A percentile compares a stretch with the other conserved stretches of the same genome.
phyloP scores from a whole-genome alignment of 2,797 vertebrate genomes.

The Peromyscus attwateri region DNA sequence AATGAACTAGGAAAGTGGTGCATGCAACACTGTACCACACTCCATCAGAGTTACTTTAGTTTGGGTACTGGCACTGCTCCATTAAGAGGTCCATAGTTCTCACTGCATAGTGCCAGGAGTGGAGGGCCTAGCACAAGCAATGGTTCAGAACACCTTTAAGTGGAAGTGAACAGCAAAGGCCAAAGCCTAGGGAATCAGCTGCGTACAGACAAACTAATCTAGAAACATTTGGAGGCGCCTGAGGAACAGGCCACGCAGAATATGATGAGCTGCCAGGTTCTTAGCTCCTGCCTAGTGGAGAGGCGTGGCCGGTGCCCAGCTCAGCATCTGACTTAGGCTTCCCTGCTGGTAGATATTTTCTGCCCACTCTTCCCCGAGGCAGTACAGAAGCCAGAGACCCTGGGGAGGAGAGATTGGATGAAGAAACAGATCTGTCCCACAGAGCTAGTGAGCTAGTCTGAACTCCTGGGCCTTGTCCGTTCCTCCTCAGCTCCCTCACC shows the following conservation, averaged over 20 bases:
- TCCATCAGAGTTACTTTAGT: neutral
- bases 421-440: too few species aligned
- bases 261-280: neutral
- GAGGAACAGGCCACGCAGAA: neutral
- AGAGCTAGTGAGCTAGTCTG: neutral
- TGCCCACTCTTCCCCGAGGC: neutral
- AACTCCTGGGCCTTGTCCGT: neutral
- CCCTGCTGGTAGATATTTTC: neutral
- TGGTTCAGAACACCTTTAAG: neutral
- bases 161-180: neutral
- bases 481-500: neutral
- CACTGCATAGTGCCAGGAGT: rapidly evolving
- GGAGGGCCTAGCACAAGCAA: neutral
- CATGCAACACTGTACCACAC: neutral
- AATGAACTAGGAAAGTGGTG: neutral
- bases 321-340: neutral
- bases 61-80: neutral
- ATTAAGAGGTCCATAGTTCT: neutral
- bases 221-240: neutral
- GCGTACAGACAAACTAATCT: neutral
- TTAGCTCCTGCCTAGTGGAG: neutral
- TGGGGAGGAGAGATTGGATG: rapidly evolving
- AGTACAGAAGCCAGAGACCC: neutral
- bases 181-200: neutral
- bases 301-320: neutral